phyloP scores from a whole-genome alignment of 2,888 invertebrate genomes.

The Crocallis elinguaria region DNA sequence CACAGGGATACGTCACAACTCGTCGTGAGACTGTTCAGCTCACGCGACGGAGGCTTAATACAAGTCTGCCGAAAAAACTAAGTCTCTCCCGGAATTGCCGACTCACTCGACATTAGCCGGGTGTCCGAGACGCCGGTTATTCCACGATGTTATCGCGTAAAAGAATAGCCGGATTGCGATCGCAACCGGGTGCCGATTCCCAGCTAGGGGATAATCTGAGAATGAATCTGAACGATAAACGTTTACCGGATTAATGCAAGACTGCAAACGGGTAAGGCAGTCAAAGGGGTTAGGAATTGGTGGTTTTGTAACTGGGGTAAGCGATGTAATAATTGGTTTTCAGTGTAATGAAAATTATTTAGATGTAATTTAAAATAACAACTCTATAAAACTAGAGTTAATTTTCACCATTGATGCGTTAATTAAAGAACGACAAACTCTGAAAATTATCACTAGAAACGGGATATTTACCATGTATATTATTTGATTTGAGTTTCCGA shows the following conservation, averaged over 20 bases:
- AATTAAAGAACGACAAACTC: no score
- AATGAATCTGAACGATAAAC: slow-evolving; percentile 14
- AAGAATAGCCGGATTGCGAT: slow-evolving; percentile 37
- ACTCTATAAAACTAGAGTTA: no score
- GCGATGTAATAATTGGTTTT: no score
- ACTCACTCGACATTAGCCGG: slow-evolving; percentile 33
- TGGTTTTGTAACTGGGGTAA: not conserved
- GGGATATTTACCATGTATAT: no score
- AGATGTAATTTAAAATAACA: no score
- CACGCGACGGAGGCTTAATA: no score
- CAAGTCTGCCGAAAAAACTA: slow-evolving; percentile 25
- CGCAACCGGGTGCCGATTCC: slow-evolving; percentile 7
- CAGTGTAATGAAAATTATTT: no score
- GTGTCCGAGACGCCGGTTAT: slow-evolving; percentile 12
- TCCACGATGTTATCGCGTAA: slow-evolving; percentile 34
- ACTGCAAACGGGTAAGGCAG: slow-evolving; percentile 2
- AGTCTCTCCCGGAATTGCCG: slow-evolving; percentile 25
- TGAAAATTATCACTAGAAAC: no score
- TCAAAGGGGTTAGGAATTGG: not conserved
- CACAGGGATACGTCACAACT: no score
- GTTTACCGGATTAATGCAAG: slow-evolving; percentile 12
- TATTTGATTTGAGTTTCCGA: no score
- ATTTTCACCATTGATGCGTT: no score
- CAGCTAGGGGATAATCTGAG: slow-evolving; percentile 7
- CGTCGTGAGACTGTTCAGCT: no score